These are phyloP conservation scores for Brachyhypopomus gauderio DNA, from an alignment of 2,113 vertebrate genomes.

Conservation along the genomic window DNA sequence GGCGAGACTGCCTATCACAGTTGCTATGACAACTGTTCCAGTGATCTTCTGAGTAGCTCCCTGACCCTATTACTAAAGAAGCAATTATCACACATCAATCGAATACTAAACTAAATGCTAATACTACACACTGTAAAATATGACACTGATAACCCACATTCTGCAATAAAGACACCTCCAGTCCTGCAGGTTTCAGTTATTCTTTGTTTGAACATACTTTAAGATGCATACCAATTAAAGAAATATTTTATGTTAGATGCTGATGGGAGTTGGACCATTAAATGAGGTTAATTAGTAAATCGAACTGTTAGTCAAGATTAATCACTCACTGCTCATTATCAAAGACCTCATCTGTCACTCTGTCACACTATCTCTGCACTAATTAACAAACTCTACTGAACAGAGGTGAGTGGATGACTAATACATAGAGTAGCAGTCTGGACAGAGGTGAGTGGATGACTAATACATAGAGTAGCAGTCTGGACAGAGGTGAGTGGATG, in stretches of 20 bases:
- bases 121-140: background rate
- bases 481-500: no score
- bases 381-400: slow-evolving; percentile 40
- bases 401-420: slow-evolving; percentile 1
- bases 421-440: background rate
- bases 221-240: background rate
- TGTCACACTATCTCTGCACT: slow-evolving; percentile 19
- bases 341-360: slow-evolving; percentile 35
- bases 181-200: background rate
- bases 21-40: slow-evolving; percentile 49
- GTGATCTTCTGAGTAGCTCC: slow-evolving; percentile 37
- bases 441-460: no score
- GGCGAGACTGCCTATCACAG: slow-evolving; percentile 31
- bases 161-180: background rate
- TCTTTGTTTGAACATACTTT: background rate
- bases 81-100: slow-evolving; percentile 25
- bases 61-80: slow-evolving; percentile 40
- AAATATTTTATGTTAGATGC: background rate
- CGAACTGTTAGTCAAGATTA: slow-evolving; percentile 42
- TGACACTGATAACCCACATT: background rate
- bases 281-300: slow-evolving; percentile 36
- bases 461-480: background rate
- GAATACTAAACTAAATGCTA: slow-evolving; percentile 8
- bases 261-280: background rate
- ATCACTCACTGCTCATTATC: slow-evolving; percentile 36